Base-by-base conservation (phyloP, 1,140 invertebrate species). In the Zaprionus africanus region DNA sequence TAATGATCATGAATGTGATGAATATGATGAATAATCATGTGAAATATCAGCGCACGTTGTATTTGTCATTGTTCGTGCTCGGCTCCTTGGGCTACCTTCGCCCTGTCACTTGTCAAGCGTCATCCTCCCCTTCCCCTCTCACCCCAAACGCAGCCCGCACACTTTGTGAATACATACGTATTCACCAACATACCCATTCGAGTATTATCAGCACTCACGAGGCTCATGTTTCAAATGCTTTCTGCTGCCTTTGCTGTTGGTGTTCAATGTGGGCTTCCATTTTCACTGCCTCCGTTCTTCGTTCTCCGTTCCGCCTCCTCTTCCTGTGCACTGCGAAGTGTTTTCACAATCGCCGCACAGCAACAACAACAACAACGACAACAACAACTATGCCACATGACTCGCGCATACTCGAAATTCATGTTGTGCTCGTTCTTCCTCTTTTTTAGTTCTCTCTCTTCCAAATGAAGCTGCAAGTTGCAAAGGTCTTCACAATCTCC, bases 201-300 rank as follows among this genome's bases (percentile, higher is more conserved):
- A 56, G 69, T 61, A 88, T 73, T 88, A 84, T 83, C 78, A 75
- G 81, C 81, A 73, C 83, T 88, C 83, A 87, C 78, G 84, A 67
- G 67, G 81, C 81, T 88, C 84, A 81, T 81, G 84, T 87, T 87
- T 87, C 81, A 72, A 78, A 72, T 69, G 56, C n/a, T 49, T 12
- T 15, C 13, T 46, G 22, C 28, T n/a, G 59, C 43, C 62, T 54
- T 12, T 38, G 36, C 12, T 69, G 63, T 65, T 63, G 63, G 28
- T 38, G 24, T 46, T 41, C 61, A 22, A 36, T 61, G 58, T 71
- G 84, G 66, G 66, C 60, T 51, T 38, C 34, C 53, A 51, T 51
- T 67, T 68, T 36, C 59, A 57, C 59, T 53, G 13, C 41, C 41
- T 7, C 38, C 13, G 13, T 5, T n/a, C 1, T 22, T 22, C 64